Base-by-base conservation (phyloP, 2,113 vertebrate species). In the Ancistrus triradiatus region DNA sequence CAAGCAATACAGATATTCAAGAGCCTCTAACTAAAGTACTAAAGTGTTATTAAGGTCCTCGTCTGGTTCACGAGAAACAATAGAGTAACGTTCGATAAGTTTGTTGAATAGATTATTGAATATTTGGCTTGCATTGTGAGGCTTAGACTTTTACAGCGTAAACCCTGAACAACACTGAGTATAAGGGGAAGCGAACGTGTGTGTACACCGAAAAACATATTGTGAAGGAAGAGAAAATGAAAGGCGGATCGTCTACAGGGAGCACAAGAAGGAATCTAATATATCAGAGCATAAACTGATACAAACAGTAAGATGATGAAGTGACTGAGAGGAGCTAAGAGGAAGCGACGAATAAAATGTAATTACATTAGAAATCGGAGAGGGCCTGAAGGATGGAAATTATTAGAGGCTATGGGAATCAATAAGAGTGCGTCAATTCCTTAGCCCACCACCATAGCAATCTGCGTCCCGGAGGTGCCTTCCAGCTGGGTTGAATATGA, bases 321-420 rank as follows among this genome's bases (percentile, higher is more conserved):
- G 49, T 61, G 48, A 40, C 55, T 42, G 42, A 68, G 65, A 65
- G 69, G 71, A 60, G 56, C 69, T 68, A 71, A 70, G 59, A 76
- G 74, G 75, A 76, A 80, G 77, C 60, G 70, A 83, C 70, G 74
- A 79, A 83, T 68, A 78, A 82, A 74, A 74, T 72, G 80, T 87
- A 82, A 87, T 84, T 86, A 76, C 78, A 85, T 85, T 86, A 85
- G 85, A 86, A 86, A 79, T 82, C 84, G 75, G 77, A 81, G 83
- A 82, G 76, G 77, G 52, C 81, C 75, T 83, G 84, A 78, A 87
- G 85, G 86, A 87, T 87, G 85, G 85, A 87, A 88, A 87, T 83
- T 76, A 86, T 87, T 86, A 85, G 79, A 81, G 75, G 78, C 80
- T 80, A 83, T 80, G 74, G 75, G 79, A 83, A n/a, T 79, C 84